These are phyloP conservation scores for Pogoniulus pusillus DNA, from an alignment of 2,797 vertebrate species.

Conservation along the genomic window DNA sequence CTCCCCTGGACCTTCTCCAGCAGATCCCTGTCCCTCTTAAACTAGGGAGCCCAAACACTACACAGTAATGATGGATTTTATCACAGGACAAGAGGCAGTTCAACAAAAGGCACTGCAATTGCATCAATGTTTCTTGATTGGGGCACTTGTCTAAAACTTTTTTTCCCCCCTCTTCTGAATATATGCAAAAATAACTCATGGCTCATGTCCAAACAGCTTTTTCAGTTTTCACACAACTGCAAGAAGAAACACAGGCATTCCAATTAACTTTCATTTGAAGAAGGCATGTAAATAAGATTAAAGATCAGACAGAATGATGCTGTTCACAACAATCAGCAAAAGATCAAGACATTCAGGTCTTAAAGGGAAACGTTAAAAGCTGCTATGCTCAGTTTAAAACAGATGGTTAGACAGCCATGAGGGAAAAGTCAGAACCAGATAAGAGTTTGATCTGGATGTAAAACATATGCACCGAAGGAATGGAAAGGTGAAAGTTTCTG, in stretches of 20 bases:
- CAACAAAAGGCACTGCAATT: background rate
- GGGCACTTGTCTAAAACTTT: background rate
- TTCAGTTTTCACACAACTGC: background rate
- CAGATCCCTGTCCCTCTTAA: no score
- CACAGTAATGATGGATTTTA: background rate
- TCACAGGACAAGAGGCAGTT: background rate
- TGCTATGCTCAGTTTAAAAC: background rate
- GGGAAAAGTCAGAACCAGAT: background rate
- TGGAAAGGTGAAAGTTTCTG: background rate
- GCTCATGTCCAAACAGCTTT: background rate
- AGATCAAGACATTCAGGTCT: background rate
- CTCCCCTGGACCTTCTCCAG: no score
- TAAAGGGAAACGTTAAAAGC: background rate
- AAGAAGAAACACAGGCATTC: background rate
- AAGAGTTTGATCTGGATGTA: background rate
- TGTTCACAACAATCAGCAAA: background rate
- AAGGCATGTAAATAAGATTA: background rate
- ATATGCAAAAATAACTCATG: background rate
- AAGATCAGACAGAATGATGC: background rate
- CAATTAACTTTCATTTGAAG: background rate
- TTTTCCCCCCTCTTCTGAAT: background rate
- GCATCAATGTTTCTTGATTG: background rate
- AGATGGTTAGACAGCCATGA: background rate
- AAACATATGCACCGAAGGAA: background rate
- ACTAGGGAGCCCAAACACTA: no score